These are phyloP conservation scores for Struthio camelus DNA, from an alignment of 2,113 vertebrate genomes.

Conservation along the genomic window DNA sequence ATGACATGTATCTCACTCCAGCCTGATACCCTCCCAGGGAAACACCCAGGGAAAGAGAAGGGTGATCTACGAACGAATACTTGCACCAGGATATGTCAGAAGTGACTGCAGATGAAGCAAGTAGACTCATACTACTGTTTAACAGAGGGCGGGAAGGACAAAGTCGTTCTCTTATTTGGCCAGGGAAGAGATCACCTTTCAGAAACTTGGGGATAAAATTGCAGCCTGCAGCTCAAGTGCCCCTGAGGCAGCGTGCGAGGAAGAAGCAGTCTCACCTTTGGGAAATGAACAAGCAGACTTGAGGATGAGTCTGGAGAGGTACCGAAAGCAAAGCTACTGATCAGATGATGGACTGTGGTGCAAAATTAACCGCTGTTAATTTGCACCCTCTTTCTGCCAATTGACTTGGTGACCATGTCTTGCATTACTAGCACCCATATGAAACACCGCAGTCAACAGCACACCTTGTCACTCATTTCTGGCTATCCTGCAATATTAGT, in stretches of 20 bases:
- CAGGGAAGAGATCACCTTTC: too few species aligned
- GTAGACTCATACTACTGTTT: neutral
- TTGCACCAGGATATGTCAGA: neutral
- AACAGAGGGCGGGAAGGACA: neutral
- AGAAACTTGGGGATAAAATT: neutral
- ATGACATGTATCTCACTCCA: fast-evolving
- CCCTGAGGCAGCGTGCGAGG: neutral
- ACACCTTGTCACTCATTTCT: neutral
- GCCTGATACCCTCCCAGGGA: neutral
- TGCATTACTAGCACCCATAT: neutral
- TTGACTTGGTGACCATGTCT: neutral
- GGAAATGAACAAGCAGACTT: neutral
- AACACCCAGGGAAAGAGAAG: neutral
- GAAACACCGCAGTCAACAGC: neutral
- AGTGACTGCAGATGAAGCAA: neutral
- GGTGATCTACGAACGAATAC: neutral
- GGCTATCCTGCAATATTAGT: neutral
- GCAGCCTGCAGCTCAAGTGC: neutral
- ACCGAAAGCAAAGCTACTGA: neutral
- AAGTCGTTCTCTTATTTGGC: neutral
- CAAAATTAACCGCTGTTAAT: neutral
- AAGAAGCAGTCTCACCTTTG: neutral
- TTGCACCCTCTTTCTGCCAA: neutral
- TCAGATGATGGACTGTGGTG: fast-evolving
- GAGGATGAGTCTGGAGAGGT: neutral